A percentile compares a stretch with the other conserved stretches of the same genome.
Conservation (phyloP, 2,113 vertebrate genomes). For the Cathartes aura region DNA sequence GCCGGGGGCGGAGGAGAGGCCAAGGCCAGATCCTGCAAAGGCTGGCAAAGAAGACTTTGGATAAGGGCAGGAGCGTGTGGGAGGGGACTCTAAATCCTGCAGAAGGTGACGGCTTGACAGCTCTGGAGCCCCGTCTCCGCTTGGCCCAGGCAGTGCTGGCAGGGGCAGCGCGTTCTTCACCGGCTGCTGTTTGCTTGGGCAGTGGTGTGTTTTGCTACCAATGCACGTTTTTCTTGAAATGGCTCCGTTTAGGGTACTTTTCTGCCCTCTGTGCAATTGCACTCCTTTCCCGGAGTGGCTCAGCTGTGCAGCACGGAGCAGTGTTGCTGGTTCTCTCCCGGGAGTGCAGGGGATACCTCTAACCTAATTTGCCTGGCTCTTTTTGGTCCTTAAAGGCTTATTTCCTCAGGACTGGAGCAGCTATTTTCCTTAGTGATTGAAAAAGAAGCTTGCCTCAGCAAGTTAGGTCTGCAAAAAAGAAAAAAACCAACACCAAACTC, state of each 20-base stretch:
- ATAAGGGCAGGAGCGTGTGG: not conserved
- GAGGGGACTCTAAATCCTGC: not conserved
- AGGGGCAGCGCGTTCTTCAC: not conserved
- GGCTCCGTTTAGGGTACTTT: not conserved
- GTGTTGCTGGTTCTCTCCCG: rapidly evolving
- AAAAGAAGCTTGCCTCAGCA: not conserved
- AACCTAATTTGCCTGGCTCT: not conserved
- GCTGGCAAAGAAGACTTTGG: not conserved
- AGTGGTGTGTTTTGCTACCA: not conserved
- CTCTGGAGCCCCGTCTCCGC: not conserved
- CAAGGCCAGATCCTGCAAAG: not conserved
- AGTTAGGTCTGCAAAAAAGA: not conserved
- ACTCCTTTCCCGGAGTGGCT: not conserved
- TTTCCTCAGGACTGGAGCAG: not conserved
- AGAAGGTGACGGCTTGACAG: not conserved
- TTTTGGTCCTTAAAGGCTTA: not conserved
- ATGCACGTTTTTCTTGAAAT: not conserved
- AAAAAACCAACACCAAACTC: not conserved
- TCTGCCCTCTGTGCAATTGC: rapidly evolving
- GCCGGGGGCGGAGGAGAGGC: not conserved
- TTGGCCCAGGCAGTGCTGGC: not conserved
- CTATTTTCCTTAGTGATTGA: not conserved
- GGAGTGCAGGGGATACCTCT: not conserved
- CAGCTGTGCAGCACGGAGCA: not conserved
- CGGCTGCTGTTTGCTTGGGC: not conserved